Base-by-base conservation (phyloP, 2,113 vertebrate species). In the Oceanodroma tethys region DNA sequence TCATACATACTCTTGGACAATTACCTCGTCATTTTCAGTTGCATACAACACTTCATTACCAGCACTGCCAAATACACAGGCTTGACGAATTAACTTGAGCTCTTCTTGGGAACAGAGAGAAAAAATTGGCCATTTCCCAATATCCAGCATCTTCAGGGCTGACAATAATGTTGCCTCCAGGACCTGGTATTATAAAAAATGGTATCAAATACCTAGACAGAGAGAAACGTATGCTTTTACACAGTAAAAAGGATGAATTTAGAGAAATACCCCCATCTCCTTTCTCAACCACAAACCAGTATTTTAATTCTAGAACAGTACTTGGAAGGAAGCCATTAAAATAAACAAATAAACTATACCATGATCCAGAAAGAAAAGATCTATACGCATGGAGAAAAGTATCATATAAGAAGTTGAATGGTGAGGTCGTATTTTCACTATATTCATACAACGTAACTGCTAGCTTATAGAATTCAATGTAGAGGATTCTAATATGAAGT, bases 101-200 rank as follows among this genome's bases (percentile, higher is more conserved):
- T 99, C 99, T 96, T 99, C 99, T 72, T 98, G 99, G 86, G 99
- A 99, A 94, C 99, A 99, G 58, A 99, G 99, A 53, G 99, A 99
- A 98, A 99, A 99, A 93, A 99, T 99, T 9, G 99, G 99, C 99
- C 99, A 99, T 98, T 99, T 99, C 88, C 99, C 99, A 97, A 99
- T 99, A 98, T 99, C 99, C 98, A 99, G 97, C 99, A 99, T 99
- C 96, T 98, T 99, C 98, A 98, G 96, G 34, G 97, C 96, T n/a
- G 97, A 97, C 59, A 96, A 58, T 60, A 97, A 87, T 1, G 93
- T 97, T 81, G 97, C 92, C 66, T 94, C 94, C 84, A 97, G 86
- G 65, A 97, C 82, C 98, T 98, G 88, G 26, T 52, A 60, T 87
- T 79, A 80, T 5, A 86, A 95, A 95, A 97, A 89, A 65, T 4